These are phyloP conservation scores for Euplagia quadripunctaria DNA, from an alignment of 2,888 invertebrate genomes.

Conservation along the genomic window DNA sequence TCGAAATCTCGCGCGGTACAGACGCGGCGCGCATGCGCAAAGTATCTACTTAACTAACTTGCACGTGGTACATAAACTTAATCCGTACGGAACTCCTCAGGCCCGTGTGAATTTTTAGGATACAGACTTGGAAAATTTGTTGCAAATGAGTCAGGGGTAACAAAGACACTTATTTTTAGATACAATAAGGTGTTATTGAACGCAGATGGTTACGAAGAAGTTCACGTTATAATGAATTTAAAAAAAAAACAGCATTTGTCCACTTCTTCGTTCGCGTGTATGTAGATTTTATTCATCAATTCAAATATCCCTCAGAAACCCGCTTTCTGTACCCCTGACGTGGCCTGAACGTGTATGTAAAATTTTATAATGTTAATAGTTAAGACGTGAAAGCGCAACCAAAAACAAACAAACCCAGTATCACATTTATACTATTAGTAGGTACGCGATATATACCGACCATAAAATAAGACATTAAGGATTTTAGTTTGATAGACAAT, in stretches of 20 bases:
- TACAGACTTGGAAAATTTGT: constrained; percentile 27
- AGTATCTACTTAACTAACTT: constrained; percentile 51
- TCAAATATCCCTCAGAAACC: too few species aligned
- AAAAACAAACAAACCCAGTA: too few species aligned
- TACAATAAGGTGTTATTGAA: neutral
- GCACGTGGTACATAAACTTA: constrained; percentile 56
- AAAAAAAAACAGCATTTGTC: neutral
- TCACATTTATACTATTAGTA: neutral
- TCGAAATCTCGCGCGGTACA: constrained; percentile 73
- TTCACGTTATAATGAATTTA: too few species aligned
- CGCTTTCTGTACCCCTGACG: neutral
- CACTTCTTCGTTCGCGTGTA: neutral
- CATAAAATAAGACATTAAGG: neutral
- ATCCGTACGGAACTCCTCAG: constrained; percentile 49
- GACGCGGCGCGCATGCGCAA: constrained; percentile 61
- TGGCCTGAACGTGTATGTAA: neutral
- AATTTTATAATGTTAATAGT: neutral
- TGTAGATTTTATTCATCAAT: neutral
- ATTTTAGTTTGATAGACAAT: neutral
- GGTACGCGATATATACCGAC: too few species aligned
- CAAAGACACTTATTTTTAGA: neutral
- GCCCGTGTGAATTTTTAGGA: constrained; percentile 50
- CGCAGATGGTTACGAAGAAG: neutral
- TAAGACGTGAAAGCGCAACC: too few species aligned
- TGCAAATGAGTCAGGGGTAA: neutral